These are phyloP conservation scores for Zaprionus davidi DNA, from an alignment of 1,140 invertebrate species.

Conservation along the genomic window DNA sequence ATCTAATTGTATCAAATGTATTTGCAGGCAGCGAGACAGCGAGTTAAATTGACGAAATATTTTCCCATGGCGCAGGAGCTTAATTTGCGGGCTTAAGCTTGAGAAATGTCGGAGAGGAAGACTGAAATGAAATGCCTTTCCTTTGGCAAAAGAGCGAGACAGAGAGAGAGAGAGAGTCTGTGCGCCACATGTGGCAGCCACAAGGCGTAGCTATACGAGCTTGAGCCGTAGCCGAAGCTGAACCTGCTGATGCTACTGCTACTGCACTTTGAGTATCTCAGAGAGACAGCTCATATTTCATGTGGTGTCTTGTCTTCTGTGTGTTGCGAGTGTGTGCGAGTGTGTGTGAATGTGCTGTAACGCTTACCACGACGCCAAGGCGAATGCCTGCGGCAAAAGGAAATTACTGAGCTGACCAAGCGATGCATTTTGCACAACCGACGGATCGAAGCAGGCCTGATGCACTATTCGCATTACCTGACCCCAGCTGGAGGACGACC, in stretches of 20 bases:
- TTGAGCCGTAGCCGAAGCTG: neutral
- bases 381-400: constrained; percentile 8
- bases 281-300: constrained; percentile 4
- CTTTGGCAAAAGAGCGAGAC: no score
- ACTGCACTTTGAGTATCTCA: constrained; percentile 3
- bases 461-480: constrained; percentile 10
- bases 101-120: neutral
- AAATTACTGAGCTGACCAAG: neutral
- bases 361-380: constrained; percentile 2
- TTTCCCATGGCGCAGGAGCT: neutral
- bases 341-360: constrained; percentile 6
- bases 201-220: neutral
- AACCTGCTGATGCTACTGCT: neutral
- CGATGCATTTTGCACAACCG: constrained; percentile 29
- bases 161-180: neutral
- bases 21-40: neutral
- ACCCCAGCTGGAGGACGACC: neutral
- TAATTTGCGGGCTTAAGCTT: neutral
- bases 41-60: constrained; percentile 10
- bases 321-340: neutral
- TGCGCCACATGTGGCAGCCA: constrained; percentile 4
- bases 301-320: neutral
- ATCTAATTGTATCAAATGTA: constrained; percentile 2
- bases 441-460: constrained; percentile 2
- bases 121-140: neutral